Percentiles rank a stretch among this genome's conserved stretches.
Evolutionary conservation across 2,888 invertebrate species (phyloP).

Genomic region (Leptinotarsa tumamoca): DNA sequence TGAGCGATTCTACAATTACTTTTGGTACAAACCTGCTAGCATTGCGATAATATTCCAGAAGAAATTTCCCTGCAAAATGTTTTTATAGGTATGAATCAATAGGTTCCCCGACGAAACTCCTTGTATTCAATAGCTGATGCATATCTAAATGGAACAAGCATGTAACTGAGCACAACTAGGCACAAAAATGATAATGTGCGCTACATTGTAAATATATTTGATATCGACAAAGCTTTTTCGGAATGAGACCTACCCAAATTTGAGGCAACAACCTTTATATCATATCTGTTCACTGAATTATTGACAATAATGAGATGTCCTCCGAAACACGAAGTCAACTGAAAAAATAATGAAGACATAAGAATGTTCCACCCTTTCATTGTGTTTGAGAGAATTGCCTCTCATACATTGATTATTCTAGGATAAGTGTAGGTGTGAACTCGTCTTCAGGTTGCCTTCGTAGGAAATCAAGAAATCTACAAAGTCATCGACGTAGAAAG

Average conservation of each 20-base stretch:
- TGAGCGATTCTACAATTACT: no score
- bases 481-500: slow-evolving; percentile 39
- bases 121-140: no score
- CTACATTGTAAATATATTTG: neutral
- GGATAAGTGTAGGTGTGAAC: slow-evolving; percentile 40
- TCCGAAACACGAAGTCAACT: slow-evolving; percentile 46
- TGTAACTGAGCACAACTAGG: neutral
- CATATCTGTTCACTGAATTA: neutral
- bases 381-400: slow-evolving; percentile 47
- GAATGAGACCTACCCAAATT: neutral
- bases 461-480: slow-evolving; percentile 23
- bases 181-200: neutral
- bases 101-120: no score
- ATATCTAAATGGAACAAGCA: no score
- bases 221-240: neutral
- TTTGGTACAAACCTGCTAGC: no score
- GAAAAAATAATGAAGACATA: slow-evolving; percentile 49
- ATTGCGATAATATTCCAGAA: no score
- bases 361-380: slow-evolving; percentile 51
- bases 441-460: slow-evolving; percentile 36
- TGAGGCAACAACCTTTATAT: neutral
- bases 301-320: slow-evolving; percentile 37
- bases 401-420: slow-evolving; percentile 40
- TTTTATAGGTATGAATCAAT: no score
- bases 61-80: no score